Base-by-base conservation (phyloP, 2,113 vertebrate genomes). In the Melierax canorus region DNA sequence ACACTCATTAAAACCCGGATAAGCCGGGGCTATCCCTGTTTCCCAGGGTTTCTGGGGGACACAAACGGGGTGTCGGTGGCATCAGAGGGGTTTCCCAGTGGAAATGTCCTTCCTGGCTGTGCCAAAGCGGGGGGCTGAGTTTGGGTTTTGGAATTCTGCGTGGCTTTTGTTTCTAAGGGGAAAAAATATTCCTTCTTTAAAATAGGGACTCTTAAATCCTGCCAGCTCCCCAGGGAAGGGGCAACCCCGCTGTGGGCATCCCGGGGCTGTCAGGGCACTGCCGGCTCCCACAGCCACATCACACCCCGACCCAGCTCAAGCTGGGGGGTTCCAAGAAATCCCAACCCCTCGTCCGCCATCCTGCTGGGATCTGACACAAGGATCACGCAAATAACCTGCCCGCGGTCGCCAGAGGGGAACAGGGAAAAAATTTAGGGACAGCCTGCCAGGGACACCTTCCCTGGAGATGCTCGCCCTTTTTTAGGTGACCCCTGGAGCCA, bases 191-290 rank as follows among this genome's bases (percentile, higher is more conserved):
- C 91, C 15, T 15, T 22, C 36, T 58, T 41, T 36, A 32, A 76
- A 76, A 71, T 5, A 17, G 19, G 51, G 53, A 10, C 12, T 2
- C 13, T 15, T 7, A 8, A 55, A 53, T 23, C 55, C 68, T 53
- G 23, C 8, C 12, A 60, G 36, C 27, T 20, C 17, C 13, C 55
- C 26, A 30, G 15, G 30, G 22, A 64, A 64, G 32, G 58, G 43
- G 10, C 30, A 17, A 27, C 12, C 30, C 26, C 2, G 2, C 15
- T 6, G 0, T 2, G 26, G n/a, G 16, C 43, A 72, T 19, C n/a
- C 34, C 1, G 0, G 53, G 30, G 29, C 39, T 2, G 7, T 24
- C 64, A 18, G 66, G 39, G 17, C 38, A 19, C 64, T 53, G 55
- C 67, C 22, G 16, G 34, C 18, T 43, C 63, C 50, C 13, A 5